Conservation (phyloP, 2,113 vertebrate genomes). For the Mus spicilegus region DNA sequence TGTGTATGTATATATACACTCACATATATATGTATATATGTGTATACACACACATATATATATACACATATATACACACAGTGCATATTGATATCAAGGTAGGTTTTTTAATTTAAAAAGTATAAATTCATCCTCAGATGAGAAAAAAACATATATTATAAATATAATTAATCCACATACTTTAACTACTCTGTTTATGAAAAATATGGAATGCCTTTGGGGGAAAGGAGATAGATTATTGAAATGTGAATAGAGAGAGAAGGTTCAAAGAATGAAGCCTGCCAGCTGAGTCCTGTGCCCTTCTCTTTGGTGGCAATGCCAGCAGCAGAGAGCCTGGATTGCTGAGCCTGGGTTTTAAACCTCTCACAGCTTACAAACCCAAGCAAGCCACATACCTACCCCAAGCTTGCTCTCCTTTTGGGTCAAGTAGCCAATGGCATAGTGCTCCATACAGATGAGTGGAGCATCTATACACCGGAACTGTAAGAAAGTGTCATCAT, state of each 20-base stretch:
- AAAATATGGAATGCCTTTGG: background rate
- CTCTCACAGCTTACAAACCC: background rate
- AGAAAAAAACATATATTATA: constrained; percentile 24
- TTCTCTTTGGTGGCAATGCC: background rate
- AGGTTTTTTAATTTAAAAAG: constrained; percentile 34
- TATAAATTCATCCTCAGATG: constrained; percentile 52
- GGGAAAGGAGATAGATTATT: background rate
- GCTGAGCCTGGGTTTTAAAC: background rate
- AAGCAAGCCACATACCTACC: background rate
- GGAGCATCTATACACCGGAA: background rate
- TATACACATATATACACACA: background rate
- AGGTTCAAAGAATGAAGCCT: background rate
- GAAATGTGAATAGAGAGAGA: constrained; percentile 30
- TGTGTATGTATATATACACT: no score
- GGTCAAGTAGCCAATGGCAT: background rate
- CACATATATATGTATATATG: no score
- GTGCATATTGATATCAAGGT: background rate
- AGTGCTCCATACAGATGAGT: background rate
- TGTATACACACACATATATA: no score
- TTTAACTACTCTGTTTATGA: constrained; percentile 24
- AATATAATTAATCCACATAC: constrained; percentile 7
- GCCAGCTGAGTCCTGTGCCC: background rate
- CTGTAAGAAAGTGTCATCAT: background rate
- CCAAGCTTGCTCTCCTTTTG: background rate
- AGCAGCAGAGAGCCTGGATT: background rate